A percentile compares a stretch with the other conserved stretches of the same genome.
Evolutionary conservation across 2,888 invertebrate species (phyloP).

Genomic region (Philonicus albiceps): DNA sequence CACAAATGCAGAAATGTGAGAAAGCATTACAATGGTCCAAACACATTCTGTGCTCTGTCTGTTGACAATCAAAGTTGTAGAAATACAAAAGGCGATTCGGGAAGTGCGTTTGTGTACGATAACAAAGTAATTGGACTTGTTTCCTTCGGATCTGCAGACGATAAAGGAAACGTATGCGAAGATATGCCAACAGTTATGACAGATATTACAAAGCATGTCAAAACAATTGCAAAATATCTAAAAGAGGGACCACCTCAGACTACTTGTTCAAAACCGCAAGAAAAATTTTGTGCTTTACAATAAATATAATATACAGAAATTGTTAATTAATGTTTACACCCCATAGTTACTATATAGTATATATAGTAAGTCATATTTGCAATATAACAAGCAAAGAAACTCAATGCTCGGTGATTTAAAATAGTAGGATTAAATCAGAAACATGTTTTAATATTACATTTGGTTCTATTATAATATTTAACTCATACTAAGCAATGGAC

Average conservation of each 20-base stretch:
- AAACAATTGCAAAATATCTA: background rate
- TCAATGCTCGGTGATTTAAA: too few relatives aligned
- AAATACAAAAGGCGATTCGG: background rate
- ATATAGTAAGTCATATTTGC: too few relatives aligned
- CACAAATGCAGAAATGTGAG: background rate
- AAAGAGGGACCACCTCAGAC: background rate
- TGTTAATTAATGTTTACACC: too few relatives aligned
- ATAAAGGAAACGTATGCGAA: background rate
- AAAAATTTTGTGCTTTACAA: background rate
- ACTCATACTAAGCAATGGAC: too few relatives aligned
- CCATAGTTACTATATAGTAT: too few relatives aligned
- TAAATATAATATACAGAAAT: background rate
- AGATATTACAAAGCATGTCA: background rate
- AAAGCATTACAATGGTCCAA: background rate
- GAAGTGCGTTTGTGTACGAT: background rate
- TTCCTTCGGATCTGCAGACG: background rate
- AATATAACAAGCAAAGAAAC: too few relatives aligned
- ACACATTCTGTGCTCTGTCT: background rate
- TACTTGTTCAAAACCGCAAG: background rate
- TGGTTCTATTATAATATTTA: too few relatives aligned
- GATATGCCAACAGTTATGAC: background rate
- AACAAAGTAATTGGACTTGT: background rate
- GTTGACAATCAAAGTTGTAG: background rate
- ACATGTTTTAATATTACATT: too few relatives aligned
- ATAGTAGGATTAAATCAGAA: too few relatives aligned